Evolutionary conservation across 2,797 vertebrate species (phyloP).

Genomic region (Mormyrus hasselquistii): DNA sequence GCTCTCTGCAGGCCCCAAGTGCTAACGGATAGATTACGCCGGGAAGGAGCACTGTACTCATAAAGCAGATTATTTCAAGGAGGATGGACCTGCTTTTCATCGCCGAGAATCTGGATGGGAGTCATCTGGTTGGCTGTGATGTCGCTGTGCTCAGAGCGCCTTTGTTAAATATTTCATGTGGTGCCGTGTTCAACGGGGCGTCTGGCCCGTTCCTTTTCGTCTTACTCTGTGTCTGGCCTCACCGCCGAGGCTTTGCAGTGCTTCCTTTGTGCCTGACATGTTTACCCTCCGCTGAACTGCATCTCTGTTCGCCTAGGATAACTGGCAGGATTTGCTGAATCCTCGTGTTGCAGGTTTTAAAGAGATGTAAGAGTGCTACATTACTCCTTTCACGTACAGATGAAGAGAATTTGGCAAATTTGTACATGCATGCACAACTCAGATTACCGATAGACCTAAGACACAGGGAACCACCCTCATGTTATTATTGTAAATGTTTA

Average conservation of each 20-base stretch:
- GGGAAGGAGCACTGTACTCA: conserved; percentile 36
- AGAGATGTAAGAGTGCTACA: not conserved
- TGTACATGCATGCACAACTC: not conserved
- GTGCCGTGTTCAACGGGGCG: conserved; percentile 19
- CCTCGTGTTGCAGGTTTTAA: not conserved
- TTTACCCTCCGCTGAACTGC: not conserved
- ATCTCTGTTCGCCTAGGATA: not conserved
- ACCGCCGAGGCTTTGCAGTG: not conserved
- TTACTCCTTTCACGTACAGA: not conserved
- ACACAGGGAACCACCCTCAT: not conserved
- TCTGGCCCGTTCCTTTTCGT: conserved; percentile 17
- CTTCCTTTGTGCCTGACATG: not conserved
- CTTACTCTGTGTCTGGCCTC: conserved; percentile 3
- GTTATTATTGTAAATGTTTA: not conserved
- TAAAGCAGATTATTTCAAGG: conserved; percentile 36
- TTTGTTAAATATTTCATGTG: conserved; percentile 48
- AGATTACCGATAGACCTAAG: not conserved
- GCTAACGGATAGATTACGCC: conserved; percentile 68
- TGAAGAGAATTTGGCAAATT: not conserved
- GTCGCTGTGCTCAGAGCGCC: conserved; percentile 27
- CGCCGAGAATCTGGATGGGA: conserved; percentile 31
- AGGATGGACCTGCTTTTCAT: conserved; percentile 30
- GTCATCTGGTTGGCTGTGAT: conserved; percentile 34
- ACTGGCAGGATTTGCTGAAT: not conserved
- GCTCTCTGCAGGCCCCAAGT: conserved; percentile 53